Evolutionary conservation across 2,113 vertebrate species (phyloP), one percentile per base, ranked within the genome.

Genomic region (Etheostoma cragini): DNA sequence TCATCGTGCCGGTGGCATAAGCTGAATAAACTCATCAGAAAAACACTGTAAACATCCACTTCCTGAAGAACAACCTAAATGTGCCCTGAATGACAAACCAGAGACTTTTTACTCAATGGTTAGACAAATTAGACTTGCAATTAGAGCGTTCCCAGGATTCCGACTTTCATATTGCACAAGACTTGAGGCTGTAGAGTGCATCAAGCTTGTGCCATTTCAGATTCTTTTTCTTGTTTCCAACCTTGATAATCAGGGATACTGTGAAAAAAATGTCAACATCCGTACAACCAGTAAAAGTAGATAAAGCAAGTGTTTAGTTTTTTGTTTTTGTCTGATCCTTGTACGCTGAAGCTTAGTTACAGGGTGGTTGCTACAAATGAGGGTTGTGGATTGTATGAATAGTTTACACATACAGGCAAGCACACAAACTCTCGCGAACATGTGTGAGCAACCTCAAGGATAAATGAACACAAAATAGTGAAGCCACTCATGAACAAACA

Each of bases 101-200:
- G 33, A 38, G 75, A 38, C 65, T 21, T 78, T 15, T 52, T 56
- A 78, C 33, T 13, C 33, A 22, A 35, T 38, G 6, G 53, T 14
- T 38, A 17, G 16, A 66, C 21, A 35, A 71, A 64, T 17, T 60
- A 71, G 42, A 68, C 49, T 46, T 61, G 24, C 35, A 79, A 56
- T 63, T 64, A 56, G 0, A 21, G n/a, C 5, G 0, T 73, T 80
- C 46, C n/a, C n/a, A 52, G 45, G 22, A 60, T 49, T 49, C 42
- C 30, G 17, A 50, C 52, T 47, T 68, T 12, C 7, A 61, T 30
- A 17, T 68, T 30, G 38, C 38, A 54, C 57, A 38, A n/a, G 33
- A 21, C 17, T 21, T 13, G 4, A 45, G 11, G 60, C 47, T 21
- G 16, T 6, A 63, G 5, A 49, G 38, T 3, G 3, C 42, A 65